A percentile compares a stretch with the other conserved stretches of the same genome.
These are phyloP conservation scores for Orestias chungarensis DNA, from an alignment of 2,797 vertebrate species.

Conservation along the genomic window DNA sequence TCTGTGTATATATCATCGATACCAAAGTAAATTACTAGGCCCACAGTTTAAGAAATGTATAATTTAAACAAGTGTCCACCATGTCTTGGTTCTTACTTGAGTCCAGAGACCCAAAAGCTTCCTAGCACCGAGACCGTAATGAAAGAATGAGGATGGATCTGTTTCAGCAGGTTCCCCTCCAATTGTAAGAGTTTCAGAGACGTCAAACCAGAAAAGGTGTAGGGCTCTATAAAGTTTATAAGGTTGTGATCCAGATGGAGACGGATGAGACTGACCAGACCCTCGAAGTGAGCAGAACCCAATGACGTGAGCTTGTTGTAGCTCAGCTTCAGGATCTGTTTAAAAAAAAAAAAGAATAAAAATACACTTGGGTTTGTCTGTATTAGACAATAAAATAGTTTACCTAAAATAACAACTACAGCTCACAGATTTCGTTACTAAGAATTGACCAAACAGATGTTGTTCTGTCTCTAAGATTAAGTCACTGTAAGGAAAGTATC, in stretches of 20 bases:
- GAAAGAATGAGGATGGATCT: constrained; percentile 83
- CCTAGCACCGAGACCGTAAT: constrained; percentile 81
- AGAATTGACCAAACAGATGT: not conserved
- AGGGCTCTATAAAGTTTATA: constrained; percentile 82
- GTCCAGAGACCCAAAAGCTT: constrained; percentile 81
- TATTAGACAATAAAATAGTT: not conserved
- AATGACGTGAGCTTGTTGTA: constrained; percentile 83
- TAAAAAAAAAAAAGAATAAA: not conserved
- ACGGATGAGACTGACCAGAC: constrained; percentile 74
- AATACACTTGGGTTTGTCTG: constrained; percentile 7
- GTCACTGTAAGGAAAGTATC: not conserved
- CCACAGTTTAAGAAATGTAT: not conserved
- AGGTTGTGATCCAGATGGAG: constrained; percentile 85
- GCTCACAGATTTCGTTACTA: not conserved
- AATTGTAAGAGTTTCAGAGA: constrained; percentile 84
- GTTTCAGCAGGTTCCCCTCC: constrained; percentile 81
- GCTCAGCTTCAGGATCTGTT: constrained; percentile 84
- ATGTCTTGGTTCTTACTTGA: constrained; percentile 65
- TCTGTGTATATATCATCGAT: not conserved
- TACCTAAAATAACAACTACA: not conserved
- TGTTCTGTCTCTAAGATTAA: not conserved
- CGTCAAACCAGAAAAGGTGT: constrained; percentile 79
- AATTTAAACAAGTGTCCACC: not conserved
- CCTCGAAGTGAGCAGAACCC: constrained; percentile 73
- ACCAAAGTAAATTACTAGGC: not conserved